Conservation (phyloP, 2,888 invertebrate species). For the Rotaria macrura region DNA sequence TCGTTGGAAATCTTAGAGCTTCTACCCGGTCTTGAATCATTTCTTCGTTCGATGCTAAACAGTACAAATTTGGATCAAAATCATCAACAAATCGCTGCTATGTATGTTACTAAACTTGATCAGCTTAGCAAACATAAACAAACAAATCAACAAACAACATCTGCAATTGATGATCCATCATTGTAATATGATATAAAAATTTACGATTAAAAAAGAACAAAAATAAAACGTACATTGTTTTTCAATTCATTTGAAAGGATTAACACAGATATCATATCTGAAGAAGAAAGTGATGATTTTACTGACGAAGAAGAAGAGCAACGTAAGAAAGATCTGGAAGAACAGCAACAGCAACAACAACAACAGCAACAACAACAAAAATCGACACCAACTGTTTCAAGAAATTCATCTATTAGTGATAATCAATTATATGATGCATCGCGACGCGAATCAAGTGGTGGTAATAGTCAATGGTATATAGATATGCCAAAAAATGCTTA, state of each 20-base stretch:
- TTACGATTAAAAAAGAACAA: background rate
- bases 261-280: background rate
- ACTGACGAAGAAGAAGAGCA: constrained; percentile 18
- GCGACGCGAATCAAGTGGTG: background rate
- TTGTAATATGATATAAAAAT: too few relatives aligned
- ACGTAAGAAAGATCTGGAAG: background rate
- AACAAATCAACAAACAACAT: background rate
- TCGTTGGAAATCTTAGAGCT: background rate
- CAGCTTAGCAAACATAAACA: background rate
- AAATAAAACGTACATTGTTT: background rate
- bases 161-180: background rate
- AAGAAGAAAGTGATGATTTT: constrained; percentile 1
- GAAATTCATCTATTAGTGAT: background rate
- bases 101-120: constrained; percentile 2
- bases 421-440: background rate
- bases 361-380: background rate
- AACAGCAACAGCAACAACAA: background rate
- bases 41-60: constrained; percentile 10
- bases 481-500: constrained; percentile 7
- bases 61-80: background rate
- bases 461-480: constrained; percentile 12
- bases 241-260: background rate
- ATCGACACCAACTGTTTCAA: background rate
- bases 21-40: constrained; percentile 10
- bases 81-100: background rate